Evolutionary conservation across 1,140 invertebrate species (phyloP), one percentile per base, ranked within the genome.

Genomic region (Eulimnadia texana): DNA sequence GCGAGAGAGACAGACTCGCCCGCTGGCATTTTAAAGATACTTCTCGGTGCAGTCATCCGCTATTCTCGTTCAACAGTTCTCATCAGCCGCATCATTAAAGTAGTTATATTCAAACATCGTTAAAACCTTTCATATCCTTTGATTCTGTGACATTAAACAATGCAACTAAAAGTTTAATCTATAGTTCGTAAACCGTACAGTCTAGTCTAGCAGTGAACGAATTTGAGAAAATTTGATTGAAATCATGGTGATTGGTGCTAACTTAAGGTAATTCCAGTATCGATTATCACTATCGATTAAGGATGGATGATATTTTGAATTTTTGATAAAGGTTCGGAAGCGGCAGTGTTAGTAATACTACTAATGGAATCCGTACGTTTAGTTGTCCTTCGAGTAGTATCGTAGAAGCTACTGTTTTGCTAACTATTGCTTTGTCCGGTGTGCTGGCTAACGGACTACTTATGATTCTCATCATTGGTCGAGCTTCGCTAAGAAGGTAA

Each of bases 391-490:
- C 87, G 2, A 84, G 84, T 0, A 85, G 86, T 33, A 82, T 83
- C 1, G 83, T 85, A 1, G 87, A 90, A 70, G 86, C 86, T 0
- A 82, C 82, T 0, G 78, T 90, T 2, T 82, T 91, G 63, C 81
- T 90, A 66, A 81, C 82, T 27, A 77, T 92, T 3, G 86, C 86
- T 0, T 78, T 82, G 0, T 74, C 90, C 23, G 88, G 88, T 53
- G 87, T 90, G 78, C 80, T 83, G 0, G 87, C 88, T 3, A 92
- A 92, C 72, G 73, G 88, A 49, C 79, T 83, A 9, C 78, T 90
- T 11, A 88, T 92, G 82, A 77, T 80, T 1, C 79, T 88, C n/a
- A 89, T 88, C 66, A 73, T 86, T 11, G 79, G 79, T 70, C 85
- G 85, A 71, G 80, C 81, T 66, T 84, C 85, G 69, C 75, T 86